Base-by-base conservation (phyloP, 2,888 invertebrate species). In the Atherix ibis region DNA sequence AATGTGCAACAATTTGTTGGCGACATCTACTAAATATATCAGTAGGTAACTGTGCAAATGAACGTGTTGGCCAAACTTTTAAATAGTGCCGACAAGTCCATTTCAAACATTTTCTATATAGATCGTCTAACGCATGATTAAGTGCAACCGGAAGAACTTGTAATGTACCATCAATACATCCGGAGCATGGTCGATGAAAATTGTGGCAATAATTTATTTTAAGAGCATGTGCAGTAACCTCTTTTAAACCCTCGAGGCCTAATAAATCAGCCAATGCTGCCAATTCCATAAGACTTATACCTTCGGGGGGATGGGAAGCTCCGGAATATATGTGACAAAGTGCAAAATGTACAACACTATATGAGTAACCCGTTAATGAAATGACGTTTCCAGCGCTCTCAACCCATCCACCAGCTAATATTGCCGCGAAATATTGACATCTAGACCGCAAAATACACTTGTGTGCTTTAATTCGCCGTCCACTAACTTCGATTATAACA, bases 271-370 rank as follows among this genome's bases (percentile, higher is more conserved):
- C 83, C 35, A 92, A 59, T 0, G 87, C 82, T 0, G 91, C 81
- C 43, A 92, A 58, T 56, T 91, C 89, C 38, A 84, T 78, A 31
- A 91, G 71, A 54, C 80, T 82, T 42, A 89, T 79, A 2, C 79
- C 75, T 46, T 84, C 84, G 1, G 89, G 88, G 35, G 94, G 80
- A 46, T 81, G 78, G 24, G 84, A 81, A 18, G 85, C 77, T 3
- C 94, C 94, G 39, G 92, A 91, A 53, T 95, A 95, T 43, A 95
- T 84, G 56, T 92, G 92, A 47, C 88, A 83, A 39, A 95, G 62
- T 1, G 88, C 81, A 63, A 92, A 92, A 58, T 89, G 83, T 4
- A 91, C 87, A 2, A 82, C 77, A 41, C 76, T 78, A 50, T 78
- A 84, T 1, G 85, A 62, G 56, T 69, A 82, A 69, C 85, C 82